Conservation (phyloP, 2,797 vertebrate species). For the Cryptoprocta ferox region DNA sequence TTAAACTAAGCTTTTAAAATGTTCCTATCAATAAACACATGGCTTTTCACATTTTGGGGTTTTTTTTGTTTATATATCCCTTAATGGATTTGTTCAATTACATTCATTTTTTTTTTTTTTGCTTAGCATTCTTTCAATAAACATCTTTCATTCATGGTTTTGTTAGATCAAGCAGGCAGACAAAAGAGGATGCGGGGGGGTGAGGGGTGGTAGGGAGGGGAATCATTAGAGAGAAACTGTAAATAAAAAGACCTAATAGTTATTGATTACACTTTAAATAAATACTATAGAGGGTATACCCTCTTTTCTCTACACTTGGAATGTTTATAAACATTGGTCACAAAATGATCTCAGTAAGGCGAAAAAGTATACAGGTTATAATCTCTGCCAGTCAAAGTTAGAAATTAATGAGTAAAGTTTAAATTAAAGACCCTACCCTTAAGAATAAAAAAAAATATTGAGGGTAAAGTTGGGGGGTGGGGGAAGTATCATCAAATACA, state of each 20-base stretch:
- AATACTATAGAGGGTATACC: background rate
- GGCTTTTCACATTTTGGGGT: background rate
- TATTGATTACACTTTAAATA: background rate
- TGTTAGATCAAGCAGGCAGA: background rate
- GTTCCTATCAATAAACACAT: background rate
- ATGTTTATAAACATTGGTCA: background rate
- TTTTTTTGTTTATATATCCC: background rate
- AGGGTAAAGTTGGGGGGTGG: background rate
- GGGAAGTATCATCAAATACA: background rate
- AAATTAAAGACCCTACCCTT: background rate
- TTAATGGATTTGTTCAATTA: background rate
- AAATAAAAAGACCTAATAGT: background rate
- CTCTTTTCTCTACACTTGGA: background rate
- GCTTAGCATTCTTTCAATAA: background rate
- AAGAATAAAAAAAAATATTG: background rate
- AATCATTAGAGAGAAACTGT: background rate
- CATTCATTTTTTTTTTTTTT: constrained; percentile 2
- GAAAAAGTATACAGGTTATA: background rate
- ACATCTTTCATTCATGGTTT: background rate
- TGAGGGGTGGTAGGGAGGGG: background rate
- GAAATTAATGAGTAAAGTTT: background rate
- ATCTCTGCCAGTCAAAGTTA: constrained; percentile 8
- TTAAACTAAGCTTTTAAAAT: constrained; percentile 10
- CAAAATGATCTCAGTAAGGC: background rate
- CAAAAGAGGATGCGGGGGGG: background rate